Conservation (phyloP, 2,888 invertebrate species). For the Sphaeridia pumilis region DNA sequence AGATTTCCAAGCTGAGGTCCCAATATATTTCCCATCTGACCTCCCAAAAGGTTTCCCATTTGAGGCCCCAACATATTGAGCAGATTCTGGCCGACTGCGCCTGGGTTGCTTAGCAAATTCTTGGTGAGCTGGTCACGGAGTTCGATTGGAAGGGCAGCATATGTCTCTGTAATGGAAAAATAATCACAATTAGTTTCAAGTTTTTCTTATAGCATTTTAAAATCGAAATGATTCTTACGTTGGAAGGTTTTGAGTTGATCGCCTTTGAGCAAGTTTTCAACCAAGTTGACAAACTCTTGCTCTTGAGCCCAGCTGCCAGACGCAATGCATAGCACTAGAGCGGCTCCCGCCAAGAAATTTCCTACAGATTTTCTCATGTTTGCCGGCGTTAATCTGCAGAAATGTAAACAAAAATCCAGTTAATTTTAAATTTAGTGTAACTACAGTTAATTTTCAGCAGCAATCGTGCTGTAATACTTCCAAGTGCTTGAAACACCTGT, state of each 20-base stretch:
- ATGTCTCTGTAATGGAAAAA: constrained; percentile 24
- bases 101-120: constrained; percentile 30
- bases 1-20: constrained; percentile 18
- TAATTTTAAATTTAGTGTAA: not conserved
- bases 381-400: not conserved
- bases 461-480: too few species aligned
- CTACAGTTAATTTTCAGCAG: not conserved
- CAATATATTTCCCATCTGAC: not conserved
- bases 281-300: constrained; percentile 27
- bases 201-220: not conserved
- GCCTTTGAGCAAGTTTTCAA: constrained; percentile 33
- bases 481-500: too few species aligned
- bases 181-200: too few species aligned
- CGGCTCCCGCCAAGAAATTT: not conserved
- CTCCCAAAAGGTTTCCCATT: constrained; percentile 21
- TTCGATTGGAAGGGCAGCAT: constrained; percentile 31
- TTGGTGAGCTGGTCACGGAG: constrained; percentile 29
- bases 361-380: not conserved
- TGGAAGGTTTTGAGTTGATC: constrained; percentile 34
- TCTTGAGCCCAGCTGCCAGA: constrained; percentile 11
- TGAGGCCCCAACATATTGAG: constrained; percentile 30
- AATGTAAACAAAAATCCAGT: not conserved
- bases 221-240: constrained; percentile 21
- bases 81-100: constrained; percentile 25
- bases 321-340: not conserved